A percentile compares a stretch with the other conserved stretches of the same genome.
Evolutionary conservation across 2,797 vertebrate species (phyloP).

Genomic region (Eurystomus glaucurus): DNA sequence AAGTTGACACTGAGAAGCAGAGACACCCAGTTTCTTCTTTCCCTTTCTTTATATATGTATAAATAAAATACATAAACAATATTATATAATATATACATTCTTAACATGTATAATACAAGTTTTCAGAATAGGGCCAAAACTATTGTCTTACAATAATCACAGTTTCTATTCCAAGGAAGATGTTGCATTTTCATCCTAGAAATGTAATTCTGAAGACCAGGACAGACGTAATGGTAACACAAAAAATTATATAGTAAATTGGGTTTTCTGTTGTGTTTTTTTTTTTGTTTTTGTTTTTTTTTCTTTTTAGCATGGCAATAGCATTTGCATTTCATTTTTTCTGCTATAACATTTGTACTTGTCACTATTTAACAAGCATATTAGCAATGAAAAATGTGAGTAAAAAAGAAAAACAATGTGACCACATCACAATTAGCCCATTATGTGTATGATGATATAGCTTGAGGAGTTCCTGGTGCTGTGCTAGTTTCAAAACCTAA

Average conservation of each 20-base stretch:
- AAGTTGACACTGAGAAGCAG: neutral
- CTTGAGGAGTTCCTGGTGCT: neutral
- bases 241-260: neutral
- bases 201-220: neutral
- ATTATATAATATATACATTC: too few relatives aligned
- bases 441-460: neutral
- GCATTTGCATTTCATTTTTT: neutral
- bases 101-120: neutral
- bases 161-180: neutral
- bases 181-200: neutral
- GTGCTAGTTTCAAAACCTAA: neutral
- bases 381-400: conserved; percentile 23
- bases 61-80: too few relatives aligned
- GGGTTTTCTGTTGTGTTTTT: neutral
- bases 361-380: neutral
- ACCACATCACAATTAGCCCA: neutral
- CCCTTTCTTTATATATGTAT: neutral
- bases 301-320: neutral
- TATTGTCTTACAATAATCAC: too few relatives aligned
- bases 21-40: rapidly evolving
- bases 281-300: too few relatives aligned
- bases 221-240: neutral
- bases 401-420: neutral
- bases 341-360: neutral
- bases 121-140: neutral